Conservation (phyloP, 2,113 vertebrate species). For the Macquaria ambigua region DNA sequence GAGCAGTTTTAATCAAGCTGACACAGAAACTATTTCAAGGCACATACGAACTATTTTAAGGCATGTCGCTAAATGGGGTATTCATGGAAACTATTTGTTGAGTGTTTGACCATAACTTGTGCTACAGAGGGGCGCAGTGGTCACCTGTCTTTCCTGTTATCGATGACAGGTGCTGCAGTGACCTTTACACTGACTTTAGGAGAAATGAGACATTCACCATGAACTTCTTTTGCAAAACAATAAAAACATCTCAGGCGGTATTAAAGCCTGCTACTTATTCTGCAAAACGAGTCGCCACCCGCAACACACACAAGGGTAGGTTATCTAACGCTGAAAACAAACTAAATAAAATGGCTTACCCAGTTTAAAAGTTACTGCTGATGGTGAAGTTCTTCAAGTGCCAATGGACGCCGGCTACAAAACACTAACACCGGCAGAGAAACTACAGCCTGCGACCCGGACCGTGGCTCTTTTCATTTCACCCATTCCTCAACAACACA, state of each 20-base stretch:
- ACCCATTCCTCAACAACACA: conserved; percentile 28
- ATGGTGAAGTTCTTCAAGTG: conserved; percentile 4
- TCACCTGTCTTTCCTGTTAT: conserved; percentile 49
- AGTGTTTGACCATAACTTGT: conserved; percentile 32
- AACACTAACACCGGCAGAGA: not conserved
- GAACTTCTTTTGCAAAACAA: not conserved
- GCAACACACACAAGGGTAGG: not conserved
- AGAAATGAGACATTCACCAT: not conserved
- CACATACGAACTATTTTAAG: conserved; percentile 48
- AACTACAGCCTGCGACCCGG: not conserved
- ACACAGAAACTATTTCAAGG: not conserved
- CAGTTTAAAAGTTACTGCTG: conserved; percentile 3
- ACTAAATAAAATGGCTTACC: conserved; percentile 41
- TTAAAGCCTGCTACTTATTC: not conserved
- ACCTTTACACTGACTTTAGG: conserved; percentile 40
- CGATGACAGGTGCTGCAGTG: conserved; percentile 25
- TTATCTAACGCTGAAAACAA: not conserved
- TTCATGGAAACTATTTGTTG: conserved; percentile 41
- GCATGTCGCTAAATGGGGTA: conserved; percentile 1
- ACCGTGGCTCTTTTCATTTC: not conserved
- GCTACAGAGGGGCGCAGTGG: not conserved
- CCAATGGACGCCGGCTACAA: not conserved
- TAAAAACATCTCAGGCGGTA: no score
- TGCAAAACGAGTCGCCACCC: not conserved
- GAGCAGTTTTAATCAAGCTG: not conserved